These are phyloP conservation scores for Lutjanus argentimaculatus DNA, from an alignment of 2,797 vertebrate species.

Conservation along the genomic window DNA sequence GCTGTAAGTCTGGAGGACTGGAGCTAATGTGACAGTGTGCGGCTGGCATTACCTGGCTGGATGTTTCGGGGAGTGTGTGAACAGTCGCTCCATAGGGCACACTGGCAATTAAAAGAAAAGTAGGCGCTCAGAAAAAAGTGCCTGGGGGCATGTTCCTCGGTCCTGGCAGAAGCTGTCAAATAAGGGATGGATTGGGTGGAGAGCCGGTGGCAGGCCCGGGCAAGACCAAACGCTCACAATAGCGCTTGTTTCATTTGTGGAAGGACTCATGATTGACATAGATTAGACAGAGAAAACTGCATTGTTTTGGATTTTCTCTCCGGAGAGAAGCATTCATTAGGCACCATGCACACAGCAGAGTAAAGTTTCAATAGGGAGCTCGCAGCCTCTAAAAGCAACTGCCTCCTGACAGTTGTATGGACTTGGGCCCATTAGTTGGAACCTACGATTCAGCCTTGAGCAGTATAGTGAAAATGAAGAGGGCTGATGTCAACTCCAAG, in stretches of 20 bases:
- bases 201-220: conserved; percentile 73
- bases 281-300: conserved; percentile 87
- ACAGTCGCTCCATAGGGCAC: conserved; percentile 76
- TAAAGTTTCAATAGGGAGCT: conserved; percentile 84
- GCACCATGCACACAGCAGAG: conserved; percentile 81
- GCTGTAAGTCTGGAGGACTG: conserved; percentile 56
- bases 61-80: conserved; percentile 75
- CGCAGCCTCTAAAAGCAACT: conserved; percentile 84
- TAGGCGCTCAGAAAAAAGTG: conserved; percentile 76
- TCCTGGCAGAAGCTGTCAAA: conserved; percentile 87
- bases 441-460: conserved; percentile 86
- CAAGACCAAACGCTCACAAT: conserved; percentile 83
- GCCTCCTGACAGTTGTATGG: conserved; percentile 88
- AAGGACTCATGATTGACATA: conserved; percentile 85
- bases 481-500: conserved; percentile 87
- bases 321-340: conserved; percentile 85
- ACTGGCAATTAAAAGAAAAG: conserved; percentile 85
- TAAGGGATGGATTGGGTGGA: conserved; percentile 77
- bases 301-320: conserved; percentile 86
- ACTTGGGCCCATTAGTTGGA: conserved; percentile 86
- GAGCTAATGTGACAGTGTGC: conserved; percentile 78
- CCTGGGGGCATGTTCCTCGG: conserved; percentile 81
- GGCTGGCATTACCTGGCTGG: conserved; percentile 76
- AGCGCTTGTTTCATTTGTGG: conserved; percentile 84
- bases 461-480: conserved; percentile 86